Evolutionary conservation across 1,140 invertebrate genomes (phyloP).

Genomic region (Tetramorium parvispinum): DNA sequence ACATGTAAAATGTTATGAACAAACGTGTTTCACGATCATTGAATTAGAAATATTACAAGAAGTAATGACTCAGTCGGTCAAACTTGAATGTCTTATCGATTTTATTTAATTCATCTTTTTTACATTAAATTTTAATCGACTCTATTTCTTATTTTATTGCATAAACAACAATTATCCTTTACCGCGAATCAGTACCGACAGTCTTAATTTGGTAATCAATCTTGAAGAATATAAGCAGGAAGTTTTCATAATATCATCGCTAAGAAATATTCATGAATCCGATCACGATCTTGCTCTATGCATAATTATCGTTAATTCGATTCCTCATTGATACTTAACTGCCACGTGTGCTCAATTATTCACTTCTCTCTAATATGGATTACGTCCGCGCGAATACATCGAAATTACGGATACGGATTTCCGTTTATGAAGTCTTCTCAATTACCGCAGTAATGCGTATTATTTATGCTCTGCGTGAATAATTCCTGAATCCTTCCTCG

Average conservation of each 20-base stretch:
- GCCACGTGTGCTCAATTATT: constrained; percentile 39
- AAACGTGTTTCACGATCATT: not conserved
- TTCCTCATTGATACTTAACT: constrained; percentile 26
- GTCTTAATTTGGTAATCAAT: not conserved
- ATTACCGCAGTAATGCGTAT: constrained; percentile 7
- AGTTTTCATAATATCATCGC: not conserved
- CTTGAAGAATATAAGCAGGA: not conserved
- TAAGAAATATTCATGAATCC: not conserved
- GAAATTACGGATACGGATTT: constrained; percentile 10
- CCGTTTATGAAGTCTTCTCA: constrained; percentile 24
- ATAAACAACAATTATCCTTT: not conserved
- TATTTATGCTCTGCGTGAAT: constrained; percentile 29
- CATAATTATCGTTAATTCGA: constrained; percentile 41
- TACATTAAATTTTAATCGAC: not conserved
- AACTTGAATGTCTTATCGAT: not conserved
- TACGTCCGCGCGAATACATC: not conserved
- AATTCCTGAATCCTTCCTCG: not conserved
- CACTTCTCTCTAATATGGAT: constrained; percentile 10
- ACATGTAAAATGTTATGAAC: not conserved
- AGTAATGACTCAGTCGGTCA: not conserved
- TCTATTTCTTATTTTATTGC: not conserved
- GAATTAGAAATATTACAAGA: not conserved
- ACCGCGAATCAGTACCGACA: not conserved
- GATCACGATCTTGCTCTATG: not conserved
- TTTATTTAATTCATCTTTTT: not conserved